Evolutionary conservation across 2,113 vertebrate genomes (phyloP).

Genomic region (Oreochromis spilurus): DNA sequence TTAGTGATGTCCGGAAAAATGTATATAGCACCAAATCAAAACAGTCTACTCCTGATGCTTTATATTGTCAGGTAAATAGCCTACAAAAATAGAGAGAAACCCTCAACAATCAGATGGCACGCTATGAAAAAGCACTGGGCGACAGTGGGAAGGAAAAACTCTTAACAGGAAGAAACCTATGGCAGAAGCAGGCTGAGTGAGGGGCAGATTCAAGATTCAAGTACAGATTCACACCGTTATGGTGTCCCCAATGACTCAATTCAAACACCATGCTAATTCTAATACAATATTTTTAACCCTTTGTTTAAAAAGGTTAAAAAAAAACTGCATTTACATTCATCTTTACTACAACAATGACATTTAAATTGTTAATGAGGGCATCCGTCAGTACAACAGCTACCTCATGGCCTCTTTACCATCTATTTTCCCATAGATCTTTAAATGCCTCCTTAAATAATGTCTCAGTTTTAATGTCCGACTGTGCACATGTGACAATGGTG

Average conservation of each 20-base stretch:
- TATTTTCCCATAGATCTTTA: not conserved
- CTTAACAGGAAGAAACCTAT: not conserved
- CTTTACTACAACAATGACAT: not conserved
- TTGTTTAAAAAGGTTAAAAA: not conserved
- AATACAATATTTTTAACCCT: not conserved
- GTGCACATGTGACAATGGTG: not conserved
- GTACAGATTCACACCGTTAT: not conserved
- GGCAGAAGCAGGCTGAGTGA: not conserved
- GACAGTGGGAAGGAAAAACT: not conserved
- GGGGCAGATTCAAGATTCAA: not conserved
- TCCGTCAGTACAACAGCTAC: not conserved
- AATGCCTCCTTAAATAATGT: not conserved
- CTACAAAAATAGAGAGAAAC: not conserved
- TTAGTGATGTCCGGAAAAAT: accelerated
- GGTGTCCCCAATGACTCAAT: not conserved
- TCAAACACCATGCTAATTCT: accelerated
- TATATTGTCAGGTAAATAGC: not conserved
- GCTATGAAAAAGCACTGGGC: not conserved
- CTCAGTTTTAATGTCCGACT: not conserved
- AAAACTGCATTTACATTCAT: not conserved
- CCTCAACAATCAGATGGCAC: not conserved
- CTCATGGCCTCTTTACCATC: not conserved
- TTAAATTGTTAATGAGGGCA: accelerated
- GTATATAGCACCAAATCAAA: not conserved
- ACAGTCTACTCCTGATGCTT: not conserved